Conservation (phyloP, 2,797 vertebrate species). For the Microhierax caerulescens region DNA sequence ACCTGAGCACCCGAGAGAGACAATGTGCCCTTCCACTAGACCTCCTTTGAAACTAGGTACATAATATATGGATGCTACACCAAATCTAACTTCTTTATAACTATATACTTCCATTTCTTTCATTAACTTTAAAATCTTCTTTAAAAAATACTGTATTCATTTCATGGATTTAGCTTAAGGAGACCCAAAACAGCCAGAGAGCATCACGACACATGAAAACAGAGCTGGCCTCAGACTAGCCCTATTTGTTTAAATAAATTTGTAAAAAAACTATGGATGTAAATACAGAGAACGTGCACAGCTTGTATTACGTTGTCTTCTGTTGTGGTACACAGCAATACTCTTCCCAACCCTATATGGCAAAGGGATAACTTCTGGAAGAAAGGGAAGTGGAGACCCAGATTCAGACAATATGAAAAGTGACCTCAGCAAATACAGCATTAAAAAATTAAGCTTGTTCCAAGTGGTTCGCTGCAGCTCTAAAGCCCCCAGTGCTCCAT, state of each 20-base stretch:
- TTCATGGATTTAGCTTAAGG: not conserved
- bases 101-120: not conserved
- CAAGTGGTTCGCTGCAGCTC: not conserved
- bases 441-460: not conserved
- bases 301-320: not conserved
- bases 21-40: not conserved
- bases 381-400: not conserved
- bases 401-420: fast-evolving
- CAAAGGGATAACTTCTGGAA: not conserved
- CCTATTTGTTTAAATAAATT: not conserved
- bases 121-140: not conserved
- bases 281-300: not conserved
- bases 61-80: not conserved
- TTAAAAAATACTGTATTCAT: not conserved
- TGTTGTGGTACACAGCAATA: not conserved
- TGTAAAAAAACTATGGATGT: not conserved
- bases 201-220: fast-evolving
- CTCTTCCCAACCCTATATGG: not conserved
- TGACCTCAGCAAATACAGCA: not conserved
- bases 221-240: not conserved
- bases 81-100: not conserved
- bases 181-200: not conserved
- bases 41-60: not conserved
- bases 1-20: conserved; percentile 4
- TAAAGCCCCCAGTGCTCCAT: not conserved